Base-by-base conservation (phyloP, 2,113 vertebrate genomes). In the Lynx canadensis region DNA sequence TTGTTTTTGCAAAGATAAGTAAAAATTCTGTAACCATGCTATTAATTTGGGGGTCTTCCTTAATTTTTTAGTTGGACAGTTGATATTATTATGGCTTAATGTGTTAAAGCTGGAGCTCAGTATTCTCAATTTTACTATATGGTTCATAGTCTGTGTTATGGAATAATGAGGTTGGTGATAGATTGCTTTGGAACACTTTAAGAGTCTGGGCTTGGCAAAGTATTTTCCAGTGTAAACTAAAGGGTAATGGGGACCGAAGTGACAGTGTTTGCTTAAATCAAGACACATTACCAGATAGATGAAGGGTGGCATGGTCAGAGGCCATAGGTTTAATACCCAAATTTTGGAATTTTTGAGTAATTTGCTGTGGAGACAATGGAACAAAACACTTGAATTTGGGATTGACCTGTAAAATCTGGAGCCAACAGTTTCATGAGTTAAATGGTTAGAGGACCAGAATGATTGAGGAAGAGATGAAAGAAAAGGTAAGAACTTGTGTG, bases 1-100 rank as follows among this genome's bases (percentile, higher is more conserved):
- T 91, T 90, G 38, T 65, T 96, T 97, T 79, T 85, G 80, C 79
- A 97, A 55, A 78, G 14, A 78, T 74, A 45, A 91, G 73, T 91
- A 41, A 8, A 16, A 97, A 95, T 65, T 93, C 45, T 93, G 68
- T 8, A 65, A 27, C 8, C 7, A 6, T 86, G 50, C 29, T 90
- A 21, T 91, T 79, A 79, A 86, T 92, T 92, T 91, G 31, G 31
- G 29, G 38, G 4, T 78, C 23, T 45, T 91, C 9, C 73, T 90
- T 88, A 33, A 68, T 92, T 95, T 78, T 96, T 89, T 57, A 86
- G 48, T 68, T 93, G 38, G 60, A 55, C n/a, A 85, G 38, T 89
- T 82, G 33, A 48, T 73, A 9, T 88, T 86, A 74, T 68, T 96
- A 6, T 92, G 21, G 29, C 31, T 91, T 95, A 79, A 85, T 83